These are phyloP conservation scores for Meda fulgida DNA, from an alignment of 2,797 vertebrate genomes.

Conservation along the genomic window DNA sequence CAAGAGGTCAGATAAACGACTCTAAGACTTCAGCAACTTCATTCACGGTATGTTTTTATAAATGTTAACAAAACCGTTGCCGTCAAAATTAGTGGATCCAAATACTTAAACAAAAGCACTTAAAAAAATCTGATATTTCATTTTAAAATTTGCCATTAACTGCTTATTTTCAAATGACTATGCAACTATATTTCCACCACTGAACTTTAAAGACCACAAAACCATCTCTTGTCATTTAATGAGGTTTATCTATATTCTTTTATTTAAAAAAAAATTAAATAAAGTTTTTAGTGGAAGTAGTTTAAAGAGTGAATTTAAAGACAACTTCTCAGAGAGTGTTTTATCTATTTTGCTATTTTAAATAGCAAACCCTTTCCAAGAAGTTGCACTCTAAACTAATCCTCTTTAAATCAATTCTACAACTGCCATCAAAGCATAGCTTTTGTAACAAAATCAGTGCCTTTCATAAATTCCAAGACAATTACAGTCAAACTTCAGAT, in stretches of 20 bases:
- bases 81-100: neutral
- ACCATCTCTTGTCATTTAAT: neutral
- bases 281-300: neutral
- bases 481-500: constrained; percentile 20
- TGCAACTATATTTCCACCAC: neutral
- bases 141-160: neutral
- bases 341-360: constrained; percentile 5
- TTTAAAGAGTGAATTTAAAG: neutral
- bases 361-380: constrained; percentile 9
- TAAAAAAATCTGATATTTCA: neutral
- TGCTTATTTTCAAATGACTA: neutral
- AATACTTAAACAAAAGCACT: neutral
- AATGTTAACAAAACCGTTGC: neutral
- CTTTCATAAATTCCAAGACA: constrained; percentile 22
- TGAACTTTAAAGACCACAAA: neutral
- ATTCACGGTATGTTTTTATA: neutral
- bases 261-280: neutral
- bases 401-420: neutral
- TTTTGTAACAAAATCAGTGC: neutral
- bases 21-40: neutral
- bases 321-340: neutral
- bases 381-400: neutral
- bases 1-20: neutral
- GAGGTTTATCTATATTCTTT: constrained; percentile 12
- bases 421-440: neutral